Conservation (phyloP, 2,797 vertebrate species). For the Chaenodraco wilsoni region DNA sequence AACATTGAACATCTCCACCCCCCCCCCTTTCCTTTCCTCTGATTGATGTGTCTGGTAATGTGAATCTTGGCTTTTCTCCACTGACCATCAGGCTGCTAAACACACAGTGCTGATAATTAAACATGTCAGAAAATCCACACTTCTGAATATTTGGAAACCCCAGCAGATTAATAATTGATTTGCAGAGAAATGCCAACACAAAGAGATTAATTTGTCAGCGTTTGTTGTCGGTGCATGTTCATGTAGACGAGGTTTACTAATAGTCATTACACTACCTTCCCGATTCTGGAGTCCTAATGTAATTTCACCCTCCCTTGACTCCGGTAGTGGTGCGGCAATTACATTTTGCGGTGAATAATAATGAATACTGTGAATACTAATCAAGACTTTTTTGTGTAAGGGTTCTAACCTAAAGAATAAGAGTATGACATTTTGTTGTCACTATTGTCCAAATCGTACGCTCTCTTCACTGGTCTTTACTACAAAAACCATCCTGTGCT, state of each 20-base stretch:
- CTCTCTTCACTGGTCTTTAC: constrained; percentile 14
- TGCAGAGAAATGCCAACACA: constrained; percentile 16
- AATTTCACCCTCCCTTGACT: constrained; percentile 35
- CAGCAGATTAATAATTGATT: constrained; percentile 13
- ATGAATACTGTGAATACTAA: constrained; percentile 9
- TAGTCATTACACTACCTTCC: constrained; percentile 6
- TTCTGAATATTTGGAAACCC: constrained; percentile 14
- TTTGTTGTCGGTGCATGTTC: constrained; percentile 13
- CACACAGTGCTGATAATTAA: constrained; percentile 37
- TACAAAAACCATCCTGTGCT: constrained; percentile 5
- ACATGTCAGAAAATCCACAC: constrained; percentile 19
- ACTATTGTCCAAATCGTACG: constrained; percentile 7
- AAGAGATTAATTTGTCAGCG: constrained; percentile 1
- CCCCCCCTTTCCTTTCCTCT: not conserved
- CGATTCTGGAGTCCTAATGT: constrained; percentile 19
- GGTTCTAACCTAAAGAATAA: not conserved
- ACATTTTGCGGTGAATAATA: constrained; percentile 34
- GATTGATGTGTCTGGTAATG: constrained; percentile 55
- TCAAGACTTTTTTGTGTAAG: not conserved
- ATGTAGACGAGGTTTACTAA: constrained; percentile 7
- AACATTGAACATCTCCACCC: constrained; percentile 30
- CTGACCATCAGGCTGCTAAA: constrained; percentile 41
- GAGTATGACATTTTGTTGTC: constrained; percentile 8
- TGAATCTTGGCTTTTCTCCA: constrained; percentile 29
- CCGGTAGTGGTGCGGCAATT: constrained; percentile 16